Conservation (phyloP, 2,888 invertebrate species). For the Malacosoma neustria region DNA sequence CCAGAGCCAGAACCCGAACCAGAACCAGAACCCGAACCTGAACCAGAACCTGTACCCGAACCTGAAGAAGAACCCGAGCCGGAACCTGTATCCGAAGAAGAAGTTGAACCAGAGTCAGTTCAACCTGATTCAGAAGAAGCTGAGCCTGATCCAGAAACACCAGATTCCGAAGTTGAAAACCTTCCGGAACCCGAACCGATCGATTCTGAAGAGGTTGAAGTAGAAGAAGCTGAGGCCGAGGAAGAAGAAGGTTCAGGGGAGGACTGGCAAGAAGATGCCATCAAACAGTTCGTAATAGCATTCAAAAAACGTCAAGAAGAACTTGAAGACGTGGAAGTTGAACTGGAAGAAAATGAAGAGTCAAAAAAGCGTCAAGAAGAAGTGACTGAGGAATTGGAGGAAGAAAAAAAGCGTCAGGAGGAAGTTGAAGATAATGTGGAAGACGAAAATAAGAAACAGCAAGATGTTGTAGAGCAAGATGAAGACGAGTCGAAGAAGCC, state of each 20-base stretch:
- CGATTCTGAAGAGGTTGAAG: slow-evolving; percentile 33
- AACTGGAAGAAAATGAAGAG: slow-evolving; percentile 7
- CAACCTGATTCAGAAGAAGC: slow-evolving; percentile 21
- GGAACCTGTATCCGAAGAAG: slow-evolving; percentile 34
- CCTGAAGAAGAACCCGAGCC: slow-evolving; percentile 46
- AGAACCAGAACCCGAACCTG: slow-evolving; percentile 33
- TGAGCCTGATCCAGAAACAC: slow-evolving; percentile 23
- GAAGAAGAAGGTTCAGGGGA: slow-evolving; percentile 23
- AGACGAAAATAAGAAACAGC: slow-evolving; percentile 2
- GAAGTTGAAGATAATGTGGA: slow-evolving; percentile 10
- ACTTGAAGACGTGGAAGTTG: slow-evolving; percentile 11
- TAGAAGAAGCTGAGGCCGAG: slow-evolving; percentile 12
- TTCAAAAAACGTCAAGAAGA: slow-evolving; percentile 23
- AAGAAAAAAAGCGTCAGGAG: slow-evolving; percentile 6
- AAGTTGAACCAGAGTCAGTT: slow-evolving; percentile 37
- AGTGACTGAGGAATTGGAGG: slow-evolving; percentile 7
- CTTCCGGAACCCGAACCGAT: slow-evolving; percentile 38
- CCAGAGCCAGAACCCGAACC: slow-evolving; percentile 47
- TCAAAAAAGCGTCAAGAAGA: slow-evolving; percentile 5
- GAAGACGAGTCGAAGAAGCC: slow-evolving; percentile 8
- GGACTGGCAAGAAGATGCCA: slow-evolving; percentile 25
- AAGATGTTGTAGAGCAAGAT: slow-evolving; percentile 5
- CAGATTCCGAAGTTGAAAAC: slow-evolving; percentile 1
- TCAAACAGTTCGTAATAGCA: slow-evolving; percentile 16
- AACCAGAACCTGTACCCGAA: slow-evolving; percentile 38